phyloP scores from a whole-genome alignment of 2,113 vertebrate genomes.

The Anas platyrhynchos region DNA sequence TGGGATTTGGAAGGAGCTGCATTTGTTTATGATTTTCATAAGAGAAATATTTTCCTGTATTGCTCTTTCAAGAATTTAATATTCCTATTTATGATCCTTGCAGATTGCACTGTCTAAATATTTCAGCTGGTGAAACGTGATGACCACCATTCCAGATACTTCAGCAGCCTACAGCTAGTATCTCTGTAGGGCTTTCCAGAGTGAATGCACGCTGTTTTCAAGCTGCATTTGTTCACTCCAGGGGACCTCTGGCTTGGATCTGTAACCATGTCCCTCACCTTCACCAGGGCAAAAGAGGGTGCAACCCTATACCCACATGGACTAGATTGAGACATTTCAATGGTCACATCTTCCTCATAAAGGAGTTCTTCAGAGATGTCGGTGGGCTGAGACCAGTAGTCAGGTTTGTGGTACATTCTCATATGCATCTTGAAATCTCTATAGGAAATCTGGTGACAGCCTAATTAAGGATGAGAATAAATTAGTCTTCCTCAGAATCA shows the following conservation, averaged over 20 bases:
- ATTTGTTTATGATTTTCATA: neutral
- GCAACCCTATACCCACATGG: fast-evolving
- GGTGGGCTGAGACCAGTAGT: neutral
- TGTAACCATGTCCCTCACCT: neutral
- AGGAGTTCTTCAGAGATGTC: neutral
- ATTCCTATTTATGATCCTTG: neutral
- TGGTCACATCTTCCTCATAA: neutral
- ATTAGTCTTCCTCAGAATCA: neutral
- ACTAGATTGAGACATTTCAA: neutral
- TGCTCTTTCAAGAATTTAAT: neutral
- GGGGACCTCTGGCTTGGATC: neutral
- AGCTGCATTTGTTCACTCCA: neutral
- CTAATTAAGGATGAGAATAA: neutral
- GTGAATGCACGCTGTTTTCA: neutral
- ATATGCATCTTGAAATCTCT: neutral
- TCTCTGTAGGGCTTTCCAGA: neutral
- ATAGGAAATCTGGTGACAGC: neutral
- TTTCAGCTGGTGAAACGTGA: neutral
- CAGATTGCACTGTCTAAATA: neutral
- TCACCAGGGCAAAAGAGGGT: neutral
- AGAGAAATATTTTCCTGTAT: neutral
- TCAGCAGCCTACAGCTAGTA: neutral
- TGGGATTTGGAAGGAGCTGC: neutral
- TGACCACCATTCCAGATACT: neutral
- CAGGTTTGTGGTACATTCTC: neutral